phyloP scores from a whole-genome alignment of 2,797 vertebrate species.

The Hirundo rustica region DNA sequence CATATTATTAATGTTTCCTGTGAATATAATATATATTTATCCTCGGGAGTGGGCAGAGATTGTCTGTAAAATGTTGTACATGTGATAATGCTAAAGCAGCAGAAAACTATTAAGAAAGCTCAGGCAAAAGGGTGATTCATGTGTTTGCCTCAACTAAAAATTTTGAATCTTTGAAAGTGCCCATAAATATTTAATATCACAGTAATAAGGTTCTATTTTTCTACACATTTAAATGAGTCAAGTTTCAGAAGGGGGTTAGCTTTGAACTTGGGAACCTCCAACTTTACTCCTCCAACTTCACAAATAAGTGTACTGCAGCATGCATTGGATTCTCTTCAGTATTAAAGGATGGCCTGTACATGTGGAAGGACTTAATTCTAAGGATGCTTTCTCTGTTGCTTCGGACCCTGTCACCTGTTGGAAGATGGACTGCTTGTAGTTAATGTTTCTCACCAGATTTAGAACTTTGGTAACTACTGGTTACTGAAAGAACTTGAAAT shows the following conservation, averaged over 20 bases:
- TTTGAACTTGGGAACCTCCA: constrained; percentile 1
- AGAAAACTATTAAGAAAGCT: not conserved
- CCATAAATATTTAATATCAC: constrained; percentile 41
- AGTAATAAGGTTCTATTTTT: not conserved
- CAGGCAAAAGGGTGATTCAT: not conserved
- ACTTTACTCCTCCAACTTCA: not conserved
- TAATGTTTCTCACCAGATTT: not conserved
- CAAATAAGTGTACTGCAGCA: not conserved
- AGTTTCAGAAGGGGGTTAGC: not conserved
- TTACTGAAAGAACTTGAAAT: not conserved
- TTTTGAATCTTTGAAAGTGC: not conserved
- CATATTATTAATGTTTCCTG: not conserved
- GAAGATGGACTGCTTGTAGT: not conserved
- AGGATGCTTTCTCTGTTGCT: not conserved
- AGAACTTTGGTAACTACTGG: not conserved
- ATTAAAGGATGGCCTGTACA: not conserved
- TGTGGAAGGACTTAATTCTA: not conserved
- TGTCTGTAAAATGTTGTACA: not conserved
- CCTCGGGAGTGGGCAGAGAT: not conserved
- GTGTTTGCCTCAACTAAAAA: not conserved
- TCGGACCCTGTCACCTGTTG: not conserved
- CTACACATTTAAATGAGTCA: not conserved
- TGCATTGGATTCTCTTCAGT: not conserved
- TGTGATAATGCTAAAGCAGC: not conserved
- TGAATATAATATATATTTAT: not conserved